Evolutionary conservation across 2,888 invertebrate species (phyloP), one percentile per base, ranked within the genome.

Genomic region (Didymodactylos carnosus): DNA sequence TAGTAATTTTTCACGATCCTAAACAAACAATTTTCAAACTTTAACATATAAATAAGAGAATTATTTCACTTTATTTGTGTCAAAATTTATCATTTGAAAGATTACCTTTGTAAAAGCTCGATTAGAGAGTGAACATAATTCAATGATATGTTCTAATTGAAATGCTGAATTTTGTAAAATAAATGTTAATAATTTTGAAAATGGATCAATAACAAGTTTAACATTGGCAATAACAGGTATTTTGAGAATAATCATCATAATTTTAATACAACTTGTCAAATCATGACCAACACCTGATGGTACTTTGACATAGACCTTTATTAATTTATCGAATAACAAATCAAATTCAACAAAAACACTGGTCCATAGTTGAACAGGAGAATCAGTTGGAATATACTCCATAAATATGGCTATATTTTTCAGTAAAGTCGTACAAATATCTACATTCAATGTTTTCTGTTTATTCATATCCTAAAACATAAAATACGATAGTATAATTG

Each of bases 381-480:
- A 91, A 77, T 92, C 87, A 73, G 84, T 78, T 13, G 93, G 91
- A 73, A 95, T 86, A 83, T 91, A 92, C 80, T 93, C 92, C 80
- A 97, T 86, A 84, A 97, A 98, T 81, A 89, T 90, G 3, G 93
- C 90, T 81, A 97, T 88, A 84, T 98, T 98, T 81, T 89, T 89
- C 74, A 94, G 86, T 77, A 94, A 89, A 53, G 29, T 53, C n/a
- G 71, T 71, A 39, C 71, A 74, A 19, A 46, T 43, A 39, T 74
- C 62, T 43, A 89, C 87, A 11, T 89, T 88, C 76, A 94, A 85
- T 70, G 87, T 87, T 78, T 89, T 71, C 39, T 74, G 74, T 29
- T 46, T 46, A 39, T 74, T 74, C 46, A 74, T 74, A 27, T 74
- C 74, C 71, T 74, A 70, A n/a, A 14, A 35, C 41, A 62, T 19